Evolutionary conservation across 2,888 invertebrate species (phyloP).

Genomic region (Apamea epomidion): DNA sequence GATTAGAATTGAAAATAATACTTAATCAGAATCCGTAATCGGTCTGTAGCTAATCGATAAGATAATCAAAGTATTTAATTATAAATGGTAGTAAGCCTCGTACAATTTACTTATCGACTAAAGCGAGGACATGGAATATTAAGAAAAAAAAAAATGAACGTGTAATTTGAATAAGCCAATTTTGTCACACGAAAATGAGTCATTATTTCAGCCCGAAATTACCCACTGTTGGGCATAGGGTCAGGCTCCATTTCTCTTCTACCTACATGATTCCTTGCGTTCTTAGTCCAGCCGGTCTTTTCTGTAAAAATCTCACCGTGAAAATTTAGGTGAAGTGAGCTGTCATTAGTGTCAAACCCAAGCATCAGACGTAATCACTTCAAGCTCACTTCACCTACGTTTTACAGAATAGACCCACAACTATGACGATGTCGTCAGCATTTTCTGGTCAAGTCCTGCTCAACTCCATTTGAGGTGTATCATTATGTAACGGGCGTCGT

Average conservation of each 20-base stretch:
- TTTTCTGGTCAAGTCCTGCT: neutral
- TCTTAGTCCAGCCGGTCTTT: neutral
- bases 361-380: no score
- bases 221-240: neutral
- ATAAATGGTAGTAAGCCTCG: neutral
- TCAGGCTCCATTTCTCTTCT: neutral
- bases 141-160: neutral
- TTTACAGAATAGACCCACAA: neutral
- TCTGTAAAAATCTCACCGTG: neutral
- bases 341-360: no score
- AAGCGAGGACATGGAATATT: conserved; percentile 5
- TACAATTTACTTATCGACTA: conserved; percentile 24
- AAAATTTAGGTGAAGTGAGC: neutral
- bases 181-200: conserved; percentile 4
- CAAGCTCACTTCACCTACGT: neutral
- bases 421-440: neutral
- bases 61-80: conserved; percentile 27
- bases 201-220: neutral
- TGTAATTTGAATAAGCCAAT: neutral
- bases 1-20: conserved; percentile 18
- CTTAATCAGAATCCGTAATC: conserved; percentile 14
- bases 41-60: conserved; percentile 29
- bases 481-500: neutral
- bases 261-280: neutral
- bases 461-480: neutral